A percentile compares a stretch with the other conserved stretches of the same genome.
Evolutionary conservation across 2,888 invertebrate genomes (phyloP).

Genomic region (Cistogaster globosa): DNA sequence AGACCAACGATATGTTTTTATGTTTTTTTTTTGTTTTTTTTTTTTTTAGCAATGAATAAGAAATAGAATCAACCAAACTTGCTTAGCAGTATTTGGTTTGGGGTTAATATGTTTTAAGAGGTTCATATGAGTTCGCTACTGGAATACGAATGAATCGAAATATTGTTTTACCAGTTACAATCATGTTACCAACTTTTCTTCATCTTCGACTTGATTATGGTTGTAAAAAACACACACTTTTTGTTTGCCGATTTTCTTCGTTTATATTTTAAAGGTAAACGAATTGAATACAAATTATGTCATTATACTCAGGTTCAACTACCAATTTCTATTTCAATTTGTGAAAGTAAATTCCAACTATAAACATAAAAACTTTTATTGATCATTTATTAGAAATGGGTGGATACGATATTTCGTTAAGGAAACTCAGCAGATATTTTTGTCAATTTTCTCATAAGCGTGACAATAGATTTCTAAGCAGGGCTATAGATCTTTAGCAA

Average conservation of each 20-base stretch:
- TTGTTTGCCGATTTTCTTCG: slow-evolving; percentile 20
- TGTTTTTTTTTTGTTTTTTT: not conserved
- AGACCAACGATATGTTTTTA: no score
- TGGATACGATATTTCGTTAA: no score
- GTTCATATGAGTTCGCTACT: slow-evolving; percentile 15
- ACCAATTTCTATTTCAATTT: slow-evolving; percentile 57
- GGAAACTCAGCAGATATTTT: no score
- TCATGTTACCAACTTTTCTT: slow-evolving; percentile 28
- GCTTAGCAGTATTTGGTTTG: slow-evolving; percentile 56
- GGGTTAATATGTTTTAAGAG: slow-evolving; percentile 12
- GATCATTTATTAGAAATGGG: no score
- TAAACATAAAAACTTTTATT: no score
- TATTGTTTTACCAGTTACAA: slow-evolving; percentile 44
- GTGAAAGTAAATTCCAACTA: slow-evolving; percentile 24
- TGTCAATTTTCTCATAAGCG: no score
- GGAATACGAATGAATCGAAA: slow-evolving; percentile 2
- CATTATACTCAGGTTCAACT: slow-evolving; percentile 76
- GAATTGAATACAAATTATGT: slow-evolving; percentile 82
- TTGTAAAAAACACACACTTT: not conserved
- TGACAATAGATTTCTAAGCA: no score
- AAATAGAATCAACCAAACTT: not conserved
- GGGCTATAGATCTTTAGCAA: no score
- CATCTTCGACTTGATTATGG: not conserved
- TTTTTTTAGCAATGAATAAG: not conserved
- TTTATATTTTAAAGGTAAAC: slow-evolving; percentile 70